Conservation (phyloP, 2,888 invertebrate genomes). For the Oxycera nigricornis region DNA sequence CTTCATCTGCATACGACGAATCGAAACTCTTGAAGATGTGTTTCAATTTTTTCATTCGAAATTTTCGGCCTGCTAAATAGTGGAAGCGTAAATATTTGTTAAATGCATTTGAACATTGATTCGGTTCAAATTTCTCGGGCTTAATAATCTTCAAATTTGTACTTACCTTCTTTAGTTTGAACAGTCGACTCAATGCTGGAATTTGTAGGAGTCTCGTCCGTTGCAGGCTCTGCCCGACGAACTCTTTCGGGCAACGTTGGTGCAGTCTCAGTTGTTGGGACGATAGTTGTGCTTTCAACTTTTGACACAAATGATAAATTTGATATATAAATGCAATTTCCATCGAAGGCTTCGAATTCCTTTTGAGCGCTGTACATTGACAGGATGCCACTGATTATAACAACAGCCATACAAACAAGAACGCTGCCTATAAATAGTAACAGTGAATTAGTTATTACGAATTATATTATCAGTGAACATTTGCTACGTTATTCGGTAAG, state of each 20-base stretch:
- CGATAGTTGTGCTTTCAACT: not conserved
- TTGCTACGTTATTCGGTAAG: not conserved
- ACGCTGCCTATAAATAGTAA: constrained; percentile 13
- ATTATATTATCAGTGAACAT: not conserved
- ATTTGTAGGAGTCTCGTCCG: not conserved
- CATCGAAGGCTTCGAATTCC: constrained; percentile 13
- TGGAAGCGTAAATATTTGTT: not conserved
- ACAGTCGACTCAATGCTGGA: not conserved
- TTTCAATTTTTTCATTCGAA: not conserved
- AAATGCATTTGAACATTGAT: not conserved
- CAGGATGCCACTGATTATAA: not conserved
- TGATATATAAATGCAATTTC: constrained; percentile 17
- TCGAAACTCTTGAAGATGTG: constrained; percentile 13
- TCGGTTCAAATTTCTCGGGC: too few species aligned
- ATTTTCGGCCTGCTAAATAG: not conserved
- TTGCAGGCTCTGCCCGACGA: not conserved
- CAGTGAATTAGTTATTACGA: not conserved
- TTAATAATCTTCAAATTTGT: not conserved
- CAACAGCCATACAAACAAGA: not conserved
- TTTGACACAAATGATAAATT: constrained; percentile 17
- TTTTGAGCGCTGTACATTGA: constrained; percentile 26
- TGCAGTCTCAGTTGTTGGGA: not conserved
- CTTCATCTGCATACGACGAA: constrained; percentile 35
- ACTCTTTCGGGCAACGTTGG: not conserved
- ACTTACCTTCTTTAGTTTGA: not conserved